Evolutionary conservation across 2,113 vertebrate genomes (phyloP).

Genomic region (Triplophysa rosa): DNA sequence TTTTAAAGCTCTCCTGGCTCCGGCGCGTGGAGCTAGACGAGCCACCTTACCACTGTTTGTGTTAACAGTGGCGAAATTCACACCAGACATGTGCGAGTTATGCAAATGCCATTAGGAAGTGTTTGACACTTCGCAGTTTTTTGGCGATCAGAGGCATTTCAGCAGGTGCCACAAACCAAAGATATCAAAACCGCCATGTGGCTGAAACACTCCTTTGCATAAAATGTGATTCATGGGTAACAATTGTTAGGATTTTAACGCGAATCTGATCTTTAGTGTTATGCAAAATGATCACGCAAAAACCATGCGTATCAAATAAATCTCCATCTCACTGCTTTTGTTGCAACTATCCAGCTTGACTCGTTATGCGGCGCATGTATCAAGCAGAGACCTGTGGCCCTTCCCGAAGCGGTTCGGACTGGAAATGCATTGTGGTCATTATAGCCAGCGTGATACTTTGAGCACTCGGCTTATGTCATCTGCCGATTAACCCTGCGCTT

Average conservation of each 20-base stretch:
- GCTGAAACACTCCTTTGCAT: constrained; percentile 16
- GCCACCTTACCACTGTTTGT: constrained; percentile 46
- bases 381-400: background rate
- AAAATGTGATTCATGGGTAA: background rate
- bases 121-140: constrained; percentile 33
- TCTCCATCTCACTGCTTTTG: background rate
- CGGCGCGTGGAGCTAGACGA: background rate
- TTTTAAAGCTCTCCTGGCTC: constrained; percentile 15
- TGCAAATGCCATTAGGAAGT: constrained; percentile 33
- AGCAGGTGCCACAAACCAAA: constrained; percentile 31
- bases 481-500: background rate
- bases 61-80: constrained; percentile 68
- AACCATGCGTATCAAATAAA: background rate
- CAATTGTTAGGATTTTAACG: background rate
- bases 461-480: background rate
- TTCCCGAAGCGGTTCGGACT: constrained; percentile 11
- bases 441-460: constrained; percentile 2
- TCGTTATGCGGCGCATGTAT: background rate
- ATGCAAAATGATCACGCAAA: no score
- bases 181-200: constrained; percentile 27
- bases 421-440: constrained; percentile 10
- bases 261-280: background rate
- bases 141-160: constrained; percentile 21
- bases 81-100: constrained; percentile 54
- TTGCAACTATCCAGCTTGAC: background rate